These are phyloP conservation scores for Drosophila sucinea DNA, from an alignment of 1,140 invertebrate genomes.

Conservation along the genomic window DNA sequence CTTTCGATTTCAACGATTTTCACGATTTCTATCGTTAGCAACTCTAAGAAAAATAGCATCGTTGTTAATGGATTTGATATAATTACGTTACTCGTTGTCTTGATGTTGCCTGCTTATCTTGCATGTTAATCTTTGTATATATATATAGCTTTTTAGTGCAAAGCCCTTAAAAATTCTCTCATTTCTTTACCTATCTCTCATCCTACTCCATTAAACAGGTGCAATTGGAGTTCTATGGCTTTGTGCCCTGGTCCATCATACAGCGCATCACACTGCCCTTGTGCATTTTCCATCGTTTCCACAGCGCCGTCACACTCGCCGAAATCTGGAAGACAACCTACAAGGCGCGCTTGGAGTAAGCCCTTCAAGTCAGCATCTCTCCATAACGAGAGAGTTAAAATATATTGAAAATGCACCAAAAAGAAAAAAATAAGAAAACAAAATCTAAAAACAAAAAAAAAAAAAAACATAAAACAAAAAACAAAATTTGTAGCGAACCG, in stretches of 20 bases:
- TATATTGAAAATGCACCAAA: conserved; percentile 64
- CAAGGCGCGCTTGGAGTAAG: conserved; percentile 93
- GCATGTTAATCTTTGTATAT: too few relatives aligned
- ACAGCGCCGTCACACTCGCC: conserved; percentile 97
- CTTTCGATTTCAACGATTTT: too few relatives aligned
- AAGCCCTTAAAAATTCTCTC: background rate
- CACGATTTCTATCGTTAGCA: too few relatives aligned
- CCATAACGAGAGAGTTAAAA: conserved; percentile 22
- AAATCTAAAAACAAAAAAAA: conserved; percentile 19
- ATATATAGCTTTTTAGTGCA: too few relatives aligned
- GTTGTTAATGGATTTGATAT: too few relatives aligned
- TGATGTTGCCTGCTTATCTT: too few relatives aligned
- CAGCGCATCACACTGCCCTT: conserved; percentile 96
- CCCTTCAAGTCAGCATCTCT: conserved; percentile 4
- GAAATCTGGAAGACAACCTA: conserved; percentile 99
- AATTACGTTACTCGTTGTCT: too few relatives aligned
- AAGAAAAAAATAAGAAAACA: conserved; percentile 27
- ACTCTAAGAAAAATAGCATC: too few relatives aligned
- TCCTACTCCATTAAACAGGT: conserved; percentile 83
- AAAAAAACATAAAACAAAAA: conserved; percentile 22
- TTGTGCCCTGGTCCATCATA: conserved; percentile 96
- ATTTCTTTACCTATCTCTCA: background rate
- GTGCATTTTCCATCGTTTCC: conserved; percentile 98
- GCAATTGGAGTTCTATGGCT: conserved; percentile 96
- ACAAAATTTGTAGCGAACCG: conserved; percentile 44